Base-by-base conservation (phyloP, 2,113 vertebrate species). In the Albula goreensis region DNA sequence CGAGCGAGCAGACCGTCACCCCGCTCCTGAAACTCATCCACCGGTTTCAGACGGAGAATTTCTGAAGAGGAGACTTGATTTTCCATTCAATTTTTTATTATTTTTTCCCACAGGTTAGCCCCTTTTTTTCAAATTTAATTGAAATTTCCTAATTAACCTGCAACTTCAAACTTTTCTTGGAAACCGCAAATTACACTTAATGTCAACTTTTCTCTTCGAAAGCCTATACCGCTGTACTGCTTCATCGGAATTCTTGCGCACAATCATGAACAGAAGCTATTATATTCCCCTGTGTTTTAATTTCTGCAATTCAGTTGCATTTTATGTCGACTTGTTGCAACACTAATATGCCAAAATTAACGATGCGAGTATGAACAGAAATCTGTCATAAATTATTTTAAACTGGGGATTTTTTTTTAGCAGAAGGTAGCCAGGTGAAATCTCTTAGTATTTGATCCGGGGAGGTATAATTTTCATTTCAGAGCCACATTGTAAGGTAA, bases 81-180 rank as follows among this genome's bases (percentile, higher is more conserved):
- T 66, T 53, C 11, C 53, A 77, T 79, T 82, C 25, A 50, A 11
- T 70, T 78, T 50, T 41, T 78, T 48, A 41, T 78, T 50, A 84
- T 10, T 17, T 84, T 84, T 48, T 70, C 50, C 25, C 66, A 41
- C 31, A 84, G 83, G 66, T 84, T 78, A 52, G 70, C 50, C 31
- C 31, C 31, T 77, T 84, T 84, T 50, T 52, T 77, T 84, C 11
- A 48, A 15, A 60, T 60, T 0, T 7, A 15, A 60, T 60, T 15
- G 25, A 9, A 48, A 78, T 78, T 78, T 78, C 74, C 10, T 31
- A 77, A 48, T 78, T 31, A 78, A 7, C 41, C 11, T 48, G 41
- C 7, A n/a, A 48, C 50, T 84, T 84, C n/a, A 48, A 31, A 84
- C 74, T 52, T 51, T 49, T 25, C 50, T 74, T n/a, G 63, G 49